Evolutionary conservation across 2,113 vertebrate species (phyloP).

Genomic region (Chitala chitala): DNA sequence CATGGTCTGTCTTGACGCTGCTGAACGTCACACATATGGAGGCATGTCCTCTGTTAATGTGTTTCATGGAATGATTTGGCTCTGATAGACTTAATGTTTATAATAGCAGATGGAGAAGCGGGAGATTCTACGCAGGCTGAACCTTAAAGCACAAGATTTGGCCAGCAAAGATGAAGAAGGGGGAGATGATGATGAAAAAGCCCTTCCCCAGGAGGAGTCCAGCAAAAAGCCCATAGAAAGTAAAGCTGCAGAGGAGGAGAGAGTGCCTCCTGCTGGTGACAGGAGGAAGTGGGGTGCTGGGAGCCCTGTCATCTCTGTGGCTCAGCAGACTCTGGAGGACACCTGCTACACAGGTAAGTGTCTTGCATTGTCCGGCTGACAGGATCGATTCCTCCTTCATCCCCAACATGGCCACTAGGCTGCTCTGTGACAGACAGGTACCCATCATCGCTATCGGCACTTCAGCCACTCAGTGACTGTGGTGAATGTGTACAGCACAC

Average conservation of each 20-base stretch:
- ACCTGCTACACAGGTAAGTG: slow-evolving; percentile 51
- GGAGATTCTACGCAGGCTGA: slow-evolving; percentile 84
- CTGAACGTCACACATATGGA: no score
- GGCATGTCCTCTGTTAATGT: no score
- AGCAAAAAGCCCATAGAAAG: slow-evolving; percentile 30
- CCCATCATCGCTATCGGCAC: no score
- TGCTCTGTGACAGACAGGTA: background rate
- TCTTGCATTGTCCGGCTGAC: background rate
- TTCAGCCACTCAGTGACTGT: no score
- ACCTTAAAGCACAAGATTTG: slow-evolving; percentile 71
- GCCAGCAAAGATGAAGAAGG: slow-evolving; percentile 44
- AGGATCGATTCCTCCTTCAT: background rate
- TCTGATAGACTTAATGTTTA: no score
- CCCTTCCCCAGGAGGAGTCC: slow-evolving; percentile 22
- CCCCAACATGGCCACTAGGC: background rate
- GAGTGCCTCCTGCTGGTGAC: slow-evolving; percentile 58
- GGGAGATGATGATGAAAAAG: slow-evolving; percentile 29
- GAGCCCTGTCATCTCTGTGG: slow-evolving; percentile 67
- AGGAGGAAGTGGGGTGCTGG: slow-evolving; percentile 83
- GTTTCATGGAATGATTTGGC: no score
- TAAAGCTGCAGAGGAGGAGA: slow-evolving; percentile 44
- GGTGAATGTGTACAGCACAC: no score
- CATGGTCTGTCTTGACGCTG: slow-evolving; percentile 12
- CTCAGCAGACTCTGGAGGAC: slow-evolving; percentile 70
- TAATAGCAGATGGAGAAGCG: slow-evolving; percentile 73